Percentiles rank a stretch among this genome's conserved stretches.
Evolutionary conservation across 2,113 vertebrate genomes (phyloP).

Genomic region (Andinoacara biseriatus): DNA sequence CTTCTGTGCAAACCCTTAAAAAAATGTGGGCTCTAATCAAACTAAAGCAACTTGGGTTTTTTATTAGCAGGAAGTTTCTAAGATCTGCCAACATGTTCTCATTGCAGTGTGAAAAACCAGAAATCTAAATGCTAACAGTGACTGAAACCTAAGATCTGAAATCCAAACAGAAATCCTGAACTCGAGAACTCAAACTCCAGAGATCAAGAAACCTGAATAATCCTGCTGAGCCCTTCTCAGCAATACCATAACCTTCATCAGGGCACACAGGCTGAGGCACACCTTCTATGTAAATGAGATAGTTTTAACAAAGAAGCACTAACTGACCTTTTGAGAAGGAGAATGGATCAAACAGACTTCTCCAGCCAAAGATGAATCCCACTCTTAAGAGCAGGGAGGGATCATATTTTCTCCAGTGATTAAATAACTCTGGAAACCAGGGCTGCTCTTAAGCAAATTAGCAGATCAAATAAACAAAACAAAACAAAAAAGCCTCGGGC

Average conservation of each 20-base stretch:
- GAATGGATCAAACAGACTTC: not conserved
- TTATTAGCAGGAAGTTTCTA: not conserved
- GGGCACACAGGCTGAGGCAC: not conserved
- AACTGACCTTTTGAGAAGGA: not conserved
- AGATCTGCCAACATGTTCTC: not conserved
- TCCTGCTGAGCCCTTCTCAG: no score
- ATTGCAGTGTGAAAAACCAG: not conserved
- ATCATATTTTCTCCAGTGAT: slow-evolving; percentile 60
- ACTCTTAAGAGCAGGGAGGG: slow-evolving; percentile 39
- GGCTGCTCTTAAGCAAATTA: slow-evolving; percentile 51
- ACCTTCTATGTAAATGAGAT: not conserved
- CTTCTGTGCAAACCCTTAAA: not conserved
- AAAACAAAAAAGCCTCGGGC: slow-evolving; percentile 33
- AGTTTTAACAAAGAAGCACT: not conserved
- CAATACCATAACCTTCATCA: no score
- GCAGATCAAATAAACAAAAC: slow-evolving; percentile 11
- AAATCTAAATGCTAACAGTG: no score
- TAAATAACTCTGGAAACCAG: slow-evolving; percentile 79
- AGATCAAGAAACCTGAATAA: no score
- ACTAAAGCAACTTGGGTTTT: no score
- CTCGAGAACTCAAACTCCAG: no score
- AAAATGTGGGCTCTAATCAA: no score
- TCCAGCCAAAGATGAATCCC: slow-evolving; percentile 39
- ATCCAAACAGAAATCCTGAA: no score
- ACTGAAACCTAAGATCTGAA: no score